Evolutionary conservation across 2,888 invertebrate genomes (phyloP), one percentile per base, ranked within the genome.

Genomic region (Acronicta aceris): DNA sequence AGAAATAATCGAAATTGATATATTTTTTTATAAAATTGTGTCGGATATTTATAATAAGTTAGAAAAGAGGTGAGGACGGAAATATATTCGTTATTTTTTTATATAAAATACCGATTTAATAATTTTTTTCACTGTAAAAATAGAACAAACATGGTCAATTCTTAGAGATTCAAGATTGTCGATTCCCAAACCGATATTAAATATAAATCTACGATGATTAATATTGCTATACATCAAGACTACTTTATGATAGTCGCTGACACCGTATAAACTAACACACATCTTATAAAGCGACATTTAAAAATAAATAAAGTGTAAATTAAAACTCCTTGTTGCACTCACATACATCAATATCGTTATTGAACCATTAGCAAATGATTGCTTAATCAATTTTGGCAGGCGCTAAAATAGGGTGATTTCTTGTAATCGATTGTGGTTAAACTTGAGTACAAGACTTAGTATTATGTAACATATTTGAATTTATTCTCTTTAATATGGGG

Each of bases 191-290:
- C 89, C 91, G 90, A 89, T 85, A 91, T 89, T 86, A 89, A 91
- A 85, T 74, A 43, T 66, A n/a, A n/a, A 48, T 80, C 86, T 88
- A 91, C 88, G 74, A 75, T 84, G 78, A 81, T 86, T 84, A 80
- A 78, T 90, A 89, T 89, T 88, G 86, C 91, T 90, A 91, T 89
- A 91, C 88, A 92, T 88, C 87, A 84, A 91, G 76, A 84, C 92
- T 90, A 91, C 84, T 49, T 71, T 73, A 78, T 62, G 55, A 74
- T 77, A 72, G 83, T 86, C 79, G 75, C 79, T 79, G 83, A 68
- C 65, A 65, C 71, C 50, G 59, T 76, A 60, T 64, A 71, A 59
- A 51, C 79, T 83, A 77, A 81, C 83, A 82, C 81, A 84, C 79
- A 81, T 74, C 73, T 81, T 74, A 74, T 56, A 41, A 84, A 86